Conservation (phyloP, 2,113 vertebrate species). For the Mellivora capensis region DNA sequence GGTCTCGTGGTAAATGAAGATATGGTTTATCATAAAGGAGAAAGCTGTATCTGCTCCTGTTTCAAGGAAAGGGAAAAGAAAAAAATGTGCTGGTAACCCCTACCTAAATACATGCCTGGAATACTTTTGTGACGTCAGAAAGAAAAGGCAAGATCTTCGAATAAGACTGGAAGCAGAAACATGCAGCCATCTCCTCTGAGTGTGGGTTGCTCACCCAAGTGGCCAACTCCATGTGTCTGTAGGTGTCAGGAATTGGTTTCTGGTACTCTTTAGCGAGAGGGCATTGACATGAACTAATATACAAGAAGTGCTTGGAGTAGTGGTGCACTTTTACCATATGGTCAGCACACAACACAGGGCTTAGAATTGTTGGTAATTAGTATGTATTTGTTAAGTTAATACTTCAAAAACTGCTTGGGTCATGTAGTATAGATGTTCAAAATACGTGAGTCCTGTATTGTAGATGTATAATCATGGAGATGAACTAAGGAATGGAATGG, state of each 20-base stretch:
- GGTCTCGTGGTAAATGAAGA: not conserved
- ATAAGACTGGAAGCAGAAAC: not conserved
- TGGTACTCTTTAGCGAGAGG: not conserved
- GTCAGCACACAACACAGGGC: not conserved
- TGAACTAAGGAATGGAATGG: not conserved
- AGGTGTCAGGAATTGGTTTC: not conserved
- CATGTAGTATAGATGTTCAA: not conserved
- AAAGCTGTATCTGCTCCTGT: not conserved
- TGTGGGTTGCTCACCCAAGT: not conserved
- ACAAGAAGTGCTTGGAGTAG: not conserved
- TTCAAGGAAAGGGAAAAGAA: not conserved
- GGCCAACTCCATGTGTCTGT: fast-evolving
- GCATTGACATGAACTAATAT: not conserved
- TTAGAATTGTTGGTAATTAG: not conserved
- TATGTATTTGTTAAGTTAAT: not conserved
- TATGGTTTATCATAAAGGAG: not conserved
- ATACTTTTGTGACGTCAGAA: not conserved
- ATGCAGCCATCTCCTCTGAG: not conserved
- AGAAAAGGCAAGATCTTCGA: not conserved
- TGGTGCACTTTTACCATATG: not conserved
- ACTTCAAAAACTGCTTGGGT: not conserved
- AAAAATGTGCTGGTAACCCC: not conserved
- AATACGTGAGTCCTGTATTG: not conserved
- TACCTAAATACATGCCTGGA: not conserved
- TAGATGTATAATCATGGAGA: not conserved